Conservation (phyloP, 2,888 invertebrate genomes). For the Copidosoma aretas region DNA sequence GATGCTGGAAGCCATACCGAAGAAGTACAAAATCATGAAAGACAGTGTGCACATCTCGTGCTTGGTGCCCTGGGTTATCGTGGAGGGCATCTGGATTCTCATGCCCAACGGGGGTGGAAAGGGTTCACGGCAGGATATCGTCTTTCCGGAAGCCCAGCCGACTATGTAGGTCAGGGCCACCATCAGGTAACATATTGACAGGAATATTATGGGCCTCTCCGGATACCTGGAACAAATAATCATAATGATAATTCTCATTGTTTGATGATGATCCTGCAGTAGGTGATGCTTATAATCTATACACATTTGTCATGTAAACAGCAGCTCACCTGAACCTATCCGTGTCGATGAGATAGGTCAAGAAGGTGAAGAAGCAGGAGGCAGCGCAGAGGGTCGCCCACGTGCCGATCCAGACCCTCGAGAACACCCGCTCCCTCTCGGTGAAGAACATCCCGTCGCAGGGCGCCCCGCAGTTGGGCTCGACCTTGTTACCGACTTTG, state of each 20-base stretch:
- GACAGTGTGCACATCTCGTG: slow-evolving; percentile 88
- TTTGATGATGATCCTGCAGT: no score
- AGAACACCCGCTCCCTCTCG: slow-evolving; percentile 79
- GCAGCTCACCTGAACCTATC: slow-evolving; percentile 77
- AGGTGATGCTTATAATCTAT: neutral
- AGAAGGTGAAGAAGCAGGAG: slow-evolving; percentile 90
- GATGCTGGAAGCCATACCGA: slow-evolving; percentile 94
- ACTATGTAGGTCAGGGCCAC: slow-evolving; percentile 91
- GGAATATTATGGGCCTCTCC: slow-evolving; percentile 95
- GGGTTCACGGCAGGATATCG: slow-evolving; percentile 83
- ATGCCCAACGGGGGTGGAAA: slow-evolving; percentile 75
- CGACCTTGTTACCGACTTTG: slow-evolving; percentile 79
- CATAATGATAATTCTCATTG: neutral
- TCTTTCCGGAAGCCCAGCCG: slow-evolving; percentile 83
- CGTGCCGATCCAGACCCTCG: slow-evolving; percentile 90
- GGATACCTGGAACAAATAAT: slow-evolving; percentile 76
- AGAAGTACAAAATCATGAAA: slow-evolving; percentile 96
- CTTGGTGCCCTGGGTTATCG: slow-evolving; percentile 87
- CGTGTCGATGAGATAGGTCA: slow-evolving; percentile 93
- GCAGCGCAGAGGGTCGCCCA: slow-evolving; percentile 90
- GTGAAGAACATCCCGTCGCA: slow-evolving; percentile 93
- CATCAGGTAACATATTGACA: slow-evolving; percentile 95
- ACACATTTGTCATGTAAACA: no score
- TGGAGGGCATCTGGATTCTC: slow-evolving; percentile 78
- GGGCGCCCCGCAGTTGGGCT: slow-evolving; percentile 83